phyloP scores from a whole-genome alignment of 2,797 vertebrate species.

The Sebastes vulpes region DNA sequence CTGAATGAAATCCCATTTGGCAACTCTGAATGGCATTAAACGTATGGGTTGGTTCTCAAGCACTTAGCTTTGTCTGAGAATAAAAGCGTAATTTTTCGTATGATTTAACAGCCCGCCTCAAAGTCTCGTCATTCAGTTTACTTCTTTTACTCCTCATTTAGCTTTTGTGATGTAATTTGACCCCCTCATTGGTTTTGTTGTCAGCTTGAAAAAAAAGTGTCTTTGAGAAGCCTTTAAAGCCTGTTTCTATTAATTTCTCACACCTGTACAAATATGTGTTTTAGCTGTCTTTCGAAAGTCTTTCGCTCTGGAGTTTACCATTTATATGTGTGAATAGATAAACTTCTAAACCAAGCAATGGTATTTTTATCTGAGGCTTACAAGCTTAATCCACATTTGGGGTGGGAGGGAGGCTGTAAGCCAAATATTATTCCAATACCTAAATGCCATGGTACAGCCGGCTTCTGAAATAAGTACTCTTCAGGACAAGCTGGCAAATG shows the following conservation, averaged over 20 bases:
- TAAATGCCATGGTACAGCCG: constrained; percentile 29
- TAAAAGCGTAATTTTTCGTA: neutral
- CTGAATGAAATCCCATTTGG: constrained; percentile 1
- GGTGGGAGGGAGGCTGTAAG: neutral
- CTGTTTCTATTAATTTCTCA: constrained; percentile 7
- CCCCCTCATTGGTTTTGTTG: neutral
- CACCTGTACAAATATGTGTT: constrained; percentile 17
- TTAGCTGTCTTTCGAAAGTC: neutral
- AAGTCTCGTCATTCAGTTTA: neutral
- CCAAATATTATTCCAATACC: constrained; percentile 43
- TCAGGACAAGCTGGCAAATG: constrained; percentile 29
- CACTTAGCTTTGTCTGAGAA: constrained; percentile 26
- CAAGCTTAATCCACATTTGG: constrained; percentile 46
- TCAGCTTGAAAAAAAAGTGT: neutral
- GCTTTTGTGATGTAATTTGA: constrained; percentile 1
- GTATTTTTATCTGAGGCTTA: constrained; percentile 38
- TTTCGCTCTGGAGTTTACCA: neutral
- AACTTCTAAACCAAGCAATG: constrained; percentile 27
- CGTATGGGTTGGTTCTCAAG: neutral
- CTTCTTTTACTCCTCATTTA: constrained; percentile 9
- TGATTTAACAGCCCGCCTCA: constrained; percentile 6
- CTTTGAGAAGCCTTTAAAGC: constrained; percentile 1
- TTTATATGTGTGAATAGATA: constrained; percentile 24
- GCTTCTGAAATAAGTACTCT: constrained; percentile 30
- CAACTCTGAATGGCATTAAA: neutral